Evolutionary conservation across 1,140 invertebrate genomes (phyloP), one percentile per base, ranked within the genome.

Genomic region (Drosophila sechellia): DNA sequence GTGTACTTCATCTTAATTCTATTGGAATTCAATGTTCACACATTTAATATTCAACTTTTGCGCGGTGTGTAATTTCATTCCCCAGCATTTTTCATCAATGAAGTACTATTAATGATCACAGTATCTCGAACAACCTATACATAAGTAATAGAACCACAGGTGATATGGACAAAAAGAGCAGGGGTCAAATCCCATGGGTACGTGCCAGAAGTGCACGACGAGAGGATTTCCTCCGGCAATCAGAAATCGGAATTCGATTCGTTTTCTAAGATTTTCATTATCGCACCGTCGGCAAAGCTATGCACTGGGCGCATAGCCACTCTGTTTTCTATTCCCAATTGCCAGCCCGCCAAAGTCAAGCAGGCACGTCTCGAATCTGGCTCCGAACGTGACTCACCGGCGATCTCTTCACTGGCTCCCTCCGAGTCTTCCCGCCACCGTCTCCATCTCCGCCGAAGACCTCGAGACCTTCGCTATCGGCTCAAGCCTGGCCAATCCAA

Each of bases 371-470:
- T 66, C 35, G 34, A 39, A 40, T 45, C 63, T 69, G 49, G 25
- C 40, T 66, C n/a, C 27, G 65, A 70, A 71, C 68, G 68, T 71
- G 68, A 71, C 68, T 71, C 68, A 71, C 42, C 10, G 40, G 5
- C n/a, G 39, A 56, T 56, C 54, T 56, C 54, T 22, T 22, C 49
- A 52, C 49, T 52, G 31, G 31, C 31, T 20, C 49, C 49, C 35
- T 35, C 35, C 31, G 27, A 6, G 31, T 10, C 31, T 31, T 8
- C 8, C 27, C 27, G 27, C 5, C 27, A 1, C 27, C 27, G 31
- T 12, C 17, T 17, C 49, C 15, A 17, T 39, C 59, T 42, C 27
- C 43, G 20, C 34, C 20, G 13, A 37, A 56, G 65, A 55, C 34
- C 66, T 43, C 25, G 12, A 70, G 64, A 70, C 66, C 66, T 70